A percentile compares a stretch with the other conserved stretches of the same genome.
Evolutionary conservation across 2,888 invertebrate species (phyloP).

Genomic region (Spialia ferax): DNA sequence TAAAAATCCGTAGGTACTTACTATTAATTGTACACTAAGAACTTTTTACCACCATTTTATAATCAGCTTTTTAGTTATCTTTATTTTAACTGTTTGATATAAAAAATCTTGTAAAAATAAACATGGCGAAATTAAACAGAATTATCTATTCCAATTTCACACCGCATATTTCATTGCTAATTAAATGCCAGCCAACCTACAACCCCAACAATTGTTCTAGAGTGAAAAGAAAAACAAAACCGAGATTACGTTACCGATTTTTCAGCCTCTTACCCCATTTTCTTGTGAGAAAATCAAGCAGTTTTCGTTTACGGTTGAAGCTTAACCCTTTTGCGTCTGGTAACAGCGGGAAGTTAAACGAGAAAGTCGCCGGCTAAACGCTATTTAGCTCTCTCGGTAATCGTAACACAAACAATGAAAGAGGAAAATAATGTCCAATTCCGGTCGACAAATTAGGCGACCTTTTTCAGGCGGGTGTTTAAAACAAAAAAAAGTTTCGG

Average conservation of each 20-base stretch:
- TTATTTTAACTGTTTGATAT: too few relatives aligned
- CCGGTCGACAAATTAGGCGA: constrained; percentile 82
- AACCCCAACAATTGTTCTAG: constrained; percentile 27
- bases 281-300: constrained; percentile 58
- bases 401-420: constrained; percentile 82
- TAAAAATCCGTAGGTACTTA: too few relatives aligned
- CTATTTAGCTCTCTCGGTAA: constrained; percentile 82
- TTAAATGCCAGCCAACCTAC: constrained; percentile 8
- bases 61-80: too few relatives aligned
- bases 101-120: neutral
- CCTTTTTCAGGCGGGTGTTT: constrained; percentile 75
- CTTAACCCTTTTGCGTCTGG: constrained; percentile 76
- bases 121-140: neutral
- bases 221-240: constrained; percentile 26
- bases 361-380: constrained; percentile 78
- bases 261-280: constrained; percentile 48
- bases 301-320: constrained; percentile 71
- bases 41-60: too few relatives aligned
- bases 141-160: constrained; percentile 8
- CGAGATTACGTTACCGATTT: constrained; percentile 45
- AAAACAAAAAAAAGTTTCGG: constrained; percentile 68
- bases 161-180: constrained; percentile 15
- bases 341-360: constrained; percentile 75
- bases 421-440: constrained; percentile 81
- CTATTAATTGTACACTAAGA: too few relatives aligned